Percentiles rank a stretch among this genome's conserved stretches.
Conservation (phyloP, 2,888 invertebrate genomes). For the Caradrina clavipalpis region DNA sequence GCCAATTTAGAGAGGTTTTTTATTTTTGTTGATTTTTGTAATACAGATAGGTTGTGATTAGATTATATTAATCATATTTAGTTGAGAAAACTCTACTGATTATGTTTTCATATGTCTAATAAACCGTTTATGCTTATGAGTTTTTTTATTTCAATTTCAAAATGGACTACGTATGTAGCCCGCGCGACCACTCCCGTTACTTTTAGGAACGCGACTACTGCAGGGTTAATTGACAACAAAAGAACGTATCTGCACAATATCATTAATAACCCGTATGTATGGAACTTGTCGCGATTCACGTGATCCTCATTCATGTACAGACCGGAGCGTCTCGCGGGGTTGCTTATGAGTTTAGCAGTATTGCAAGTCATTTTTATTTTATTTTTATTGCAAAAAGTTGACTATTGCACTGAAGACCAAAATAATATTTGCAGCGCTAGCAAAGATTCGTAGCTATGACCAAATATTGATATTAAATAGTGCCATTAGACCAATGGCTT, state of each 20-base stretch:
- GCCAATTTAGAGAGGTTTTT: too few relatives aligned
- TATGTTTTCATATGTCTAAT: too few relatives aligned
- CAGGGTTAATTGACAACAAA: conserved; percentile 81
- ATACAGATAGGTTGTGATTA: too few relatives aligned
- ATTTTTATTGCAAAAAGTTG: conserved; percentile 39
- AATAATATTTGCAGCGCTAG: neutral
- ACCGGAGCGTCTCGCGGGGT: conserved; percentile 47
- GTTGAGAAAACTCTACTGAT: too few relatives aligned
- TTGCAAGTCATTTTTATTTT: conserved; percentile 68
- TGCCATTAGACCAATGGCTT: neutral
- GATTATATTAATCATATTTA: too few relatives aligned
- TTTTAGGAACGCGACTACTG: too few relatives aligned
- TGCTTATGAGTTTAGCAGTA: conserved; percentile 48
- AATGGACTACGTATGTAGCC: too few relatives aligned
- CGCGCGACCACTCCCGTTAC: too few relatives aligned
- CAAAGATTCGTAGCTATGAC: neutral
- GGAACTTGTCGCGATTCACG: conserved; percentile 85
- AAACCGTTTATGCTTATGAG: too few relatives aligned
- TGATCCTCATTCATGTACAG: conserved; percentile 59
- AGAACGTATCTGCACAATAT: conserved; percentile 80
- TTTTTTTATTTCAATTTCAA: too few relatives aligned
- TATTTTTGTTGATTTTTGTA: too few relatives aligned
- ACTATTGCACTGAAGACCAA: conserved; percentile 8
- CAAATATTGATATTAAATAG: neutral
- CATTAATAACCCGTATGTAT: conserved; percentile 89